Evolutionary conservation across 2,797 vertebrate species (phyloP), one percentile per base, ranked within the genome.

Genomic region (Phoxinus dragarum): DNA sequence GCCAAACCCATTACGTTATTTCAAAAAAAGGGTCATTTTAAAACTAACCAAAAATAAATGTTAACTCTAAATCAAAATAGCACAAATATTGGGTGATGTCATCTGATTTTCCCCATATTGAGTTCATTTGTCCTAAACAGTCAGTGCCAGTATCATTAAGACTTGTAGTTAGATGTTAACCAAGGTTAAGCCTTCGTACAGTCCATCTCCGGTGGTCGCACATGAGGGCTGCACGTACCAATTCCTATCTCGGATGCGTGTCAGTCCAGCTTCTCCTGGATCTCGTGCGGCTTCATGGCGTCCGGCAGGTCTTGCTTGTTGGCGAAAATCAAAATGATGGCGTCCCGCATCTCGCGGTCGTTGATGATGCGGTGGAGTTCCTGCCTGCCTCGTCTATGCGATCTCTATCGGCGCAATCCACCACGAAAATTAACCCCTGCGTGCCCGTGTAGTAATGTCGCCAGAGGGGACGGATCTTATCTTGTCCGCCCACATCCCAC

Each of bases 181-280:
- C 98, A 99, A 89, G 98, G 98, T 99, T 94, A 99, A 96, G 93
- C 98, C 98, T 94, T 99, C 98, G 88, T 99, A 99, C 89, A 99
- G 98, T 97, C 98, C 98, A 73, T 99, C 98, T 88, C 98, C 98
- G 56, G 97, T 96, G 90, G 98, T 99, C 76, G 98, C 98, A 94
- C 98, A 99, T 87, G 98, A 99, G 88, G 98, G 98, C 96, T 99
- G 98, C 95, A 99, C 98, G 91, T 99, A 99, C 98, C 98, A 99
- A 97, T 99, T 99, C 94, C 98, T 98, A 97, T 99, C 98, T 95
- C 98, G 95, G 94, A 99, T 99, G 80, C 98, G 98, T 87, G 98
- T 99, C 95, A 99, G 96, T 91, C 98, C 90, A 99, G 96, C 96
- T 99, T 99, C 94, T 99, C 98, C 91, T 99, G 98, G 94, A 99